A percentile compares a stretch with the other conserved stretches of the same genome.
Conservation (phyloP, 30 jellyfish, hydroid and myxozoan genomes). For the Turritopsis dohrnii region DNA sequence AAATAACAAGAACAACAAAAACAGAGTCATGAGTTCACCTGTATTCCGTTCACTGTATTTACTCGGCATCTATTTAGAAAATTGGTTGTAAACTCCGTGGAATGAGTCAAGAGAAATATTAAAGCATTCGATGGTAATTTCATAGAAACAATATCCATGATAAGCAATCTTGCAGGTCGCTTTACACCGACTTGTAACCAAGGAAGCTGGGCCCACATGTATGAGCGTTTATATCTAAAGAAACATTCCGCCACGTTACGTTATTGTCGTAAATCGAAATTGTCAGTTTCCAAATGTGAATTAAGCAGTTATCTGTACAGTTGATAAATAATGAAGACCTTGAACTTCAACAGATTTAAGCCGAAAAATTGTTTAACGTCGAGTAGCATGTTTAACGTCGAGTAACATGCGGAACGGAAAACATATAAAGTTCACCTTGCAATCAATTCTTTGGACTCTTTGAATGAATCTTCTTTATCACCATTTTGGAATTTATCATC, state of each 20-base stretch:
- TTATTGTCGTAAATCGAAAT: no score
- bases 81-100: conserved; percentile 75
- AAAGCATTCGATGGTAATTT: conserved; percentile 90
- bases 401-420: background rate
- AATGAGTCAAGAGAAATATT: conserved; percentile 58
- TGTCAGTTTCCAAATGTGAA: no score
- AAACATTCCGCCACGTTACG: no score
- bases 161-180: conserved; percentile 65
- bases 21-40: conserved; percentile 37
- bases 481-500: conserved; percentile 44
- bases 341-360: no score
- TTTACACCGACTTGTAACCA: conserved; percentile 99
- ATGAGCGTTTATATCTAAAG: conserved; percentile 90
- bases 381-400: background rate
- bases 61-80: conserved; percentile 95
- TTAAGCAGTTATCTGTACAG: no score
- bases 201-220: conserved; percentile 99
- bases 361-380: background rate
- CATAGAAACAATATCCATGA: conserved; percentile 96
- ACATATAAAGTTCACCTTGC: conserved; percentile 55
- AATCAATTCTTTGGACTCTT: conserved; percentile 70
- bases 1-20: no score
- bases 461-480: conserved; percentile 77
- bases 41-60: conserved; percentile 87
- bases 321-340: no score